A percentile compares a stretch with the other conserved stretches of the same genome.
Conservation (phyloP, 1,140 invertebrate species). For the Bombyx mandarina region DNA sequence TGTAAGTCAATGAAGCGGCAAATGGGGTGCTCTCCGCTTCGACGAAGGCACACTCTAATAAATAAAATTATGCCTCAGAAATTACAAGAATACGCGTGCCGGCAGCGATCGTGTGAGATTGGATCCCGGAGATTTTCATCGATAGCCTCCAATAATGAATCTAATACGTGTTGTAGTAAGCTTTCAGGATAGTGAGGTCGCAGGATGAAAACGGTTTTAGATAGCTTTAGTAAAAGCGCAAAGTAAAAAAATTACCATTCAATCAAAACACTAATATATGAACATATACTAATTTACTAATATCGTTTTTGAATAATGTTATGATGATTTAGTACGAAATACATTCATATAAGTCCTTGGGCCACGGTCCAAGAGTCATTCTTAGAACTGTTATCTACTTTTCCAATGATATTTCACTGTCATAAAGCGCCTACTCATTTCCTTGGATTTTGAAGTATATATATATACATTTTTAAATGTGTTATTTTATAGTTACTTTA, state of each 20-base stretch:
- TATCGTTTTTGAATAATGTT: conserved; percentile 2
- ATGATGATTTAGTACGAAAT: conserved; percentile 10
- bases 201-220: conserved; percentile 27
- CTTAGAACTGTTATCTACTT: conserved; percentile 2
- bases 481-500: no score
- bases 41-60: conserved; percentile 65
- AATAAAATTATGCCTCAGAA: conserved; percentile 70
- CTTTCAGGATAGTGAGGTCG: conserved; percentile 31
- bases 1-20: conserved; percentile 70
- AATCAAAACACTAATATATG: no score
- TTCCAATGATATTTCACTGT: neutral
- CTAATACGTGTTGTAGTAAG: conserved; percentile 45
- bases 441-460: neutral
- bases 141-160: conserved; percentile 56
- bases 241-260: no score
- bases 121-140: conserved; percentile 60
- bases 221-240: neutral
- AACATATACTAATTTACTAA: no score
- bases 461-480: no score
- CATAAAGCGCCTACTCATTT: neutral
- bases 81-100: conserved; percentile 66
- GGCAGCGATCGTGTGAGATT: conserved; percentile 56
- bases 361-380: conserved; percentile 7
- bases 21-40: conserved; percentile 62
- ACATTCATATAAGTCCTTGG: conserved; percentile 11